Percentiles rank a stretch among this genome's conserved stretches.
These are phyloP conservation scores for Odontesthes bonariensis DNA, from an alignment of 2,113 vertebrate species.

Conservation along the genomic window DNA sequence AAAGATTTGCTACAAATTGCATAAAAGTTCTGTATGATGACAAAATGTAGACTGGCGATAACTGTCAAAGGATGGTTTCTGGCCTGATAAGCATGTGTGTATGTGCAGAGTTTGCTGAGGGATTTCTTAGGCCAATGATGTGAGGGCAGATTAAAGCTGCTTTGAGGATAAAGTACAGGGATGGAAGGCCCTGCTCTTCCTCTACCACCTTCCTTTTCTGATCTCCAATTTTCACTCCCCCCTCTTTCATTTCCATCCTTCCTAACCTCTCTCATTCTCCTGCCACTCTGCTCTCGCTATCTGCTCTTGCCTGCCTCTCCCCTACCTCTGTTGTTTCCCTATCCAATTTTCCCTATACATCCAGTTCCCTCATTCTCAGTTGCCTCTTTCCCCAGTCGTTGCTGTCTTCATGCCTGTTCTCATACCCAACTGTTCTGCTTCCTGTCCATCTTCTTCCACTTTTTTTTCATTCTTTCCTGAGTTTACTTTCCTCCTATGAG, in stretches of 20 bases:
- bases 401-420: constrained; percentile 42
- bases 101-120: constrained; percentile 42
- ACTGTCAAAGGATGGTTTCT: constrained; percentile 51
- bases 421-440: constrained; percentile 39
- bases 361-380: constrained; percentile 44
- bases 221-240: constrained; percentile 54
- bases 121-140: constrained; percentile 52
- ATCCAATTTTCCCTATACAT: constrained; percentile 63
- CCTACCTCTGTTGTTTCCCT: constrained; percentile 64
- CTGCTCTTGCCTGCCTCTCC: constrained; percentile 51
- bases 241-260: constrained; percentile 44
- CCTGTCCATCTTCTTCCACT: constrained; percentile 31
- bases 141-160: constrained; percentile 72
- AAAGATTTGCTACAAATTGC: constrained; percentile 35
- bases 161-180: constrained; percentile 66
- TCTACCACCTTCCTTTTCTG: constrained; percentile 54
- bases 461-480: constrained; percentile 26
- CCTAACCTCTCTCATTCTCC: constrained; percentile 44
- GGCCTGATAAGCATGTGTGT: constrained; percentile 37
- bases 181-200: constrained; percentile 50
- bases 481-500: constrained; percentile 8
- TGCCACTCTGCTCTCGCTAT: constrained; percentile 59
- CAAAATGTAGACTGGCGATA: constrained; percentile 61
- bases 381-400: constrained; percentile 31
- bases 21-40: constrained; percentile 43